Evolutionary conservation across 1,140 invertebrate species (phyloP), one percentile per base, ranked within the genome.

Genomic region (Dysdera silvatica): DNA sequence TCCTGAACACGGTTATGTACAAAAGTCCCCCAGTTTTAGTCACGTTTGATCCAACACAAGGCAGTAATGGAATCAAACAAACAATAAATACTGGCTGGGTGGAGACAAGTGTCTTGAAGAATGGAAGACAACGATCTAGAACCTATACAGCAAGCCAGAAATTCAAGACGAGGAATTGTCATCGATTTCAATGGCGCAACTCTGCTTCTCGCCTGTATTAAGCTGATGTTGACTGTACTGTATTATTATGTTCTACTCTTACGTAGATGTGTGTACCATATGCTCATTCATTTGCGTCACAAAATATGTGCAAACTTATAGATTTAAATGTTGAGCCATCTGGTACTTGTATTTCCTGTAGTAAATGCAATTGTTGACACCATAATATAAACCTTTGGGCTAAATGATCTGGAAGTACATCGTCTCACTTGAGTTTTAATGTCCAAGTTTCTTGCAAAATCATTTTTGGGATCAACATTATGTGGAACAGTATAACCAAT

Each of bases 361-460:
- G 28, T 48, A 48, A 48, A 33, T 47, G n/a, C 16, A 58, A 58
- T 16, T 58, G 1, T 18, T 33, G 18, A 48, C 16, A 33, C 43
- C 57, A 49, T 6, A n/a, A 26, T 41, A 49, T 51, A 59, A 59
- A 49, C 40, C 14, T 49, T 14, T 29, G 35, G 4, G 16, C 32
- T 24, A 49, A 37, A 26, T 53, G 29, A 31, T 61, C 49, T 26
- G 49, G 35, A 16, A 61, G 26, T 6, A 14, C 16, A 32, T 52
- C 51, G 47, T 61, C 40, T 41, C 49, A 61, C n/a, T 45, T 53
- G 28, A 53, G 10, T 23, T 61, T 61, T 43, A n/a, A 32, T n/a
- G 26, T 45, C 37, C 49, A 61, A 24, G 37, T 45, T 45, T 61
- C 37, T 20, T 61, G 59, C 5, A 61, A 26, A 33, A 61, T 32